phyloP scores from a whole-genome alignment of 2,888 invertebrate species.

The Eurytoma adleriae region DNA sequence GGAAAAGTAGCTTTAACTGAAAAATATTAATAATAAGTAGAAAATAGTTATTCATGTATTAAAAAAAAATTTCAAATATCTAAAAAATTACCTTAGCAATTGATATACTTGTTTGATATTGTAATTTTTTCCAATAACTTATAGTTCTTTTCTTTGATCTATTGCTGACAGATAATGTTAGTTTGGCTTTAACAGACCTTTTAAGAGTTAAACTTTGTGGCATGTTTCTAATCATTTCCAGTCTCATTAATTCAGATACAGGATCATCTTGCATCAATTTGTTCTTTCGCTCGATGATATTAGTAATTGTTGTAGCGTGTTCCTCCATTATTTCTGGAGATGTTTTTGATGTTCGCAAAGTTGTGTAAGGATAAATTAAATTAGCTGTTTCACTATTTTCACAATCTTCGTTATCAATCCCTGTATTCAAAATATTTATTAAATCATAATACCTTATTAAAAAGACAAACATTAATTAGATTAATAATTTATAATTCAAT shows the following conservation, averaged over 20 bases:
- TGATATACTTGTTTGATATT: slow-evolving; percentile 80
- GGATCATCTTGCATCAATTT: slow-evolving; percentile 83
- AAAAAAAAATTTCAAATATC: not conserved
- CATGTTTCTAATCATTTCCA: slow-evolving; percentile 83
- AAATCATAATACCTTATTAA: not conserved
- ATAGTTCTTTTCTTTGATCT: slow-evolving; percentile 78
- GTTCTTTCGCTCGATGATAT: slow-evolving; percentile 82
- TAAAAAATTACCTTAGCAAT: slow-evolving; percentile 77
- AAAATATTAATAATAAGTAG: slow-evolving; percentile 12
- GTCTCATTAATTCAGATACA: slow-evolving; percentile 80
- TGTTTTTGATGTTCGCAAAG: slow-evolving; percentile 44
- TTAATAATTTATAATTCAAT: not conserved
- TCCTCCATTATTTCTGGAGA: slow-evolving; percentile 69
- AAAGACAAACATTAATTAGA: not conserved
- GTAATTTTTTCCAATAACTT: slow-evolving; percentile 78
- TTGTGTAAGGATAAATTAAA: slow-evolving; percentile 48
- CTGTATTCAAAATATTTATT: slow-evolving; percentile 1
- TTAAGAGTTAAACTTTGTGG: slow-evolving; percentile 85
- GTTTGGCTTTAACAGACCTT: slow-evolving; percentile 81
- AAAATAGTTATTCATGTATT: not conserved
- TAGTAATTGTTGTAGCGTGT: slow-evolving; percentile 81
- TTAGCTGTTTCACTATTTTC: slow-evolving; percentile 50
- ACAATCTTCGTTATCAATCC: slow-evolving; percentile 43
- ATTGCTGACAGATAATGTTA: slow-evolving; percentile 80
- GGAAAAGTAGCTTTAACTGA: slow-evolving; percentile 77